Evolutionary conservation across 2,113 vertebrate genomes (phyloP).

Genomic region (Urocitellus parryii): DNA sequence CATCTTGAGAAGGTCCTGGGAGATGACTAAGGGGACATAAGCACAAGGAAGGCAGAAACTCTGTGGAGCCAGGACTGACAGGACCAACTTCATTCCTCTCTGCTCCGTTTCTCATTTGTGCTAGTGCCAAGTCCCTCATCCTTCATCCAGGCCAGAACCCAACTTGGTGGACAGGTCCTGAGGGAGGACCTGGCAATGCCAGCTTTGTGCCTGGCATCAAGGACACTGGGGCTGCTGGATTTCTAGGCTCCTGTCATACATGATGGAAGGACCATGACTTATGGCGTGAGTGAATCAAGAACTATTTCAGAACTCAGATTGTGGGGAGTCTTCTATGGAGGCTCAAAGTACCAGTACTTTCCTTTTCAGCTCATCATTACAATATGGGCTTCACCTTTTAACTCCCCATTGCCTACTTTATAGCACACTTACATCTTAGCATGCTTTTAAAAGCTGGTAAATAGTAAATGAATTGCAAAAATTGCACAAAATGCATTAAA

Average conservation of each 20-base stretch:
- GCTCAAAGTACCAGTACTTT: background rate
- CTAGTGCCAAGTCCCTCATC: background rate
- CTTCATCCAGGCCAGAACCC: background rate
- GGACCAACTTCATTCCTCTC: fast-evolving
- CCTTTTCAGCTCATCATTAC: background rate
- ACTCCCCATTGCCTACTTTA: background rate
- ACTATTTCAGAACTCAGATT: fast-evolving
- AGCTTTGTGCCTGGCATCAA: background rate
- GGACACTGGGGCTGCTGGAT: background rate
- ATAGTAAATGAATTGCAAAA: background rate
- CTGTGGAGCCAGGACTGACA: fast-evolving
- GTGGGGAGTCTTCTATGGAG: background rate
- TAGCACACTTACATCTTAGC: background rate
- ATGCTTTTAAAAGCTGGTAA: background rate
- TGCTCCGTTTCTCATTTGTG: fast-evolving
- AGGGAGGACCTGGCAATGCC: no score
- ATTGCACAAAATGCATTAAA: background rate
- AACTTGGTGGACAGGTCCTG: background rate
- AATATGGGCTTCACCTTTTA: background rate
- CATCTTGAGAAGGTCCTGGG: background rate
- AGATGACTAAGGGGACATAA: fast-evolving
- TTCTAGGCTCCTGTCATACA: background rate
- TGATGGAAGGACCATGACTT: fast-evolving
- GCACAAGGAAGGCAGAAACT: no score
- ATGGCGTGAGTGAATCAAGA: background rate